Evolutionary conservation across 1,140 invertebrate genomes (phyloP), one percentile per base, ranked within the genome.

Genomic region (Archivesica marissinica): DNA sequence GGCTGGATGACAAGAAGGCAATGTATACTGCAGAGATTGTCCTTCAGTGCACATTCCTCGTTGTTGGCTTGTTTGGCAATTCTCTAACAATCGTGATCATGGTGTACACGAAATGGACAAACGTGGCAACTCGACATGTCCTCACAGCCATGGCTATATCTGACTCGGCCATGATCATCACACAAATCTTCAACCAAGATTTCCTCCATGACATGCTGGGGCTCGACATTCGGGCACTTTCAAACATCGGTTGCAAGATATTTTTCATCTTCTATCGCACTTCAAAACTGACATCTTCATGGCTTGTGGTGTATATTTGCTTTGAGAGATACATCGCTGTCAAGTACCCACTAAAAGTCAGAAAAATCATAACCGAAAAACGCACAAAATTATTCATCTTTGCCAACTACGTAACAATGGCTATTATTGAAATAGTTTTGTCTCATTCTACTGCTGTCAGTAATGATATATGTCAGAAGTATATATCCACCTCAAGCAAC

Each of bases 261-360:
- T 89, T 88, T 39, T 89, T 77, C 56, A 54, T 68, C 30, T 15
- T 85, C 50, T 88, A 33, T 38, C 47, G 66, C 7, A 87, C 85
- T 3, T 61, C 78, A 30, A 89, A 89, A 76, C 78, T 88, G 87
- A 75, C 87, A 4, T 88, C 87, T 4, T 80, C 88, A 9, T 89
- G 88, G 85, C 78, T 89, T n/a, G 74, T 89, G 3, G 77, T 88
- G n/a, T 64, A 82, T 39, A 25, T 89, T 25, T 72, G 84, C 72
- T 20, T 88, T 23, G 88, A 89, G 54, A 74, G 88, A 30, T 86
- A 88, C 35, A 25, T 89, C n/a, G 86, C 87, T 50, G 80, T 89
- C 0, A 68, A 23, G 20, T 85, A 86, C 28, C 88, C 88, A 13
- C 41, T 89, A 3, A 64, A 85, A 78, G 44, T 59, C 0, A 86